Conservation (phyloP, 2,888 invertebrate species). For the Loripinus fragilis region DNA sequence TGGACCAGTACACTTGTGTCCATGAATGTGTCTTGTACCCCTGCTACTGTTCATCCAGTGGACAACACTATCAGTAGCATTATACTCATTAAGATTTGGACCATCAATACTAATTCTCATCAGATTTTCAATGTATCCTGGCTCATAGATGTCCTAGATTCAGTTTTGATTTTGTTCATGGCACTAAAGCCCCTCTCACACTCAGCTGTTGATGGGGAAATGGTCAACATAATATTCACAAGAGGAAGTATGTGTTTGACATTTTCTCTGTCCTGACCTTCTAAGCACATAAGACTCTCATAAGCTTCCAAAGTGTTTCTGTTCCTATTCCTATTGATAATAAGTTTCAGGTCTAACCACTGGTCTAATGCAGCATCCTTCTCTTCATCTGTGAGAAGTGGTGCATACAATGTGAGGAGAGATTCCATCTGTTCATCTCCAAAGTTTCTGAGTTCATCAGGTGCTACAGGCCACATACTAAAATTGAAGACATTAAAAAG, state of each 20-base stretch:
- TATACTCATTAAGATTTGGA: neutral
- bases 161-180: neutral
- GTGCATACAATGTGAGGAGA: neutral
- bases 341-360: slow-evolving; percentile 20
- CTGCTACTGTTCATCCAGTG: slow-evolving; percentile 24
- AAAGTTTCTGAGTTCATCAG: slow-evolving; percentile 22
- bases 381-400: slow-evolving; percentile 15
- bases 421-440: no score
- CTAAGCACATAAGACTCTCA: neutral
- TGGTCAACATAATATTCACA: neutral
- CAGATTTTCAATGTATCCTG: neutral
- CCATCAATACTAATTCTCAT: neutral
- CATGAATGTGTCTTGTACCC: slow-evolving; percentile 17
- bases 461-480: slow-evolving; percentile 31
- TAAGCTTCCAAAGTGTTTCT: neutral
- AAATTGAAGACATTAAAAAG: slow-evolving; percentile 17
- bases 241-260: neutral
- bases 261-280: neutral
- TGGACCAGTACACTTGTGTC: no score
- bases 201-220: neutral
- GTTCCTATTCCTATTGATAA: slow-evolving; percentile 10
- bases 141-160: neutral
- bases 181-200: neutral
- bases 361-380: slow-evolving; percentile 2
- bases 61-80: neutral